phyloP scores from a whole-genome alignment of 2,797 vertebrate species.

The Petrocephalus schoutedeni region DNA sequence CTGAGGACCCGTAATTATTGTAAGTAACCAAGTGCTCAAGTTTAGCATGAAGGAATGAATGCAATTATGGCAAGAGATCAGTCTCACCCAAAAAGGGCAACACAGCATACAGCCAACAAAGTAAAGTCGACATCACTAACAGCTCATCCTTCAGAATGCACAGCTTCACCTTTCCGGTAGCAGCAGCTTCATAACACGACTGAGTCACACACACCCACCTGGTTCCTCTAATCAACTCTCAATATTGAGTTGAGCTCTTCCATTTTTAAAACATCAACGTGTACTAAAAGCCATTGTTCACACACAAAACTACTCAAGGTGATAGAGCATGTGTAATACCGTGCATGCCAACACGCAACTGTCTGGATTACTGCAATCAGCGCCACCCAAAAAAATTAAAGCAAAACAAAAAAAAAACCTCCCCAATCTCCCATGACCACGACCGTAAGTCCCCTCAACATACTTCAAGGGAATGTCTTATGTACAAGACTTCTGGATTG shows the following conservation, averaged over 20 bases:
- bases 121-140: not conserved
- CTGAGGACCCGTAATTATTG: not conserved
- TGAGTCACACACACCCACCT: not conserved
- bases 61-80: not conserved
- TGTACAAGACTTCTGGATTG: not conserved
- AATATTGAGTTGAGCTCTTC: not conserved
- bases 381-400: not conserved
- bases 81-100: not conserved
- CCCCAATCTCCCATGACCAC: not conserved
- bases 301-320: not conserved
- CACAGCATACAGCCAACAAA: not conserved
- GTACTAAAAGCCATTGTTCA: slow-evolving; percentile 54
- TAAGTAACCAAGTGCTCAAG: not conserved
- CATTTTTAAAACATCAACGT: slow-evolving; percentile 43
- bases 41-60: not conserved
- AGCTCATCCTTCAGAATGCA: not conserved
- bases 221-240: not conserved
- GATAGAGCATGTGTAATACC: not conserved
- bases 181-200: not conserved
- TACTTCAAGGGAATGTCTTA: not conserved
- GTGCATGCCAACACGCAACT: not conserved
- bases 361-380: not conserved
- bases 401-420: not conserved
- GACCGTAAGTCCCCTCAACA: not conserved
- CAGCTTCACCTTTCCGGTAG: not conserved